Evolutionary conservation across 2,797 vertebrate species (phyloP).

Genomic region (Notamacropus eugenii): DNA sequence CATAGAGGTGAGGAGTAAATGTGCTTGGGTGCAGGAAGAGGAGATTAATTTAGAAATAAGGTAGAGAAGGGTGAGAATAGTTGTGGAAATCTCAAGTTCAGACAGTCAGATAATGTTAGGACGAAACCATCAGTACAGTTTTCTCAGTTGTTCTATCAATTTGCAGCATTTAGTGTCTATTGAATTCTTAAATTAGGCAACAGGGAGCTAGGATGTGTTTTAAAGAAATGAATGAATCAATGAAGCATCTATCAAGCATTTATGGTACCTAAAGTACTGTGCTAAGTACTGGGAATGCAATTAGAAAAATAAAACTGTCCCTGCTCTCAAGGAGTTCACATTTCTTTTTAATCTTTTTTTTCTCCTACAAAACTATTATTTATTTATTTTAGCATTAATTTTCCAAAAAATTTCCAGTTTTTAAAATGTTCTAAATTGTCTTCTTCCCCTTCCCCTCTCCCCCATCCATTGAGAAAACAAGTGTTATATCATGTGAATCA

Average conservation of each 20-base stretch:
- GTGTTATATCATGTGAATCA: neutral
- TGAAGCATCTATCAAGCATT: neutral
- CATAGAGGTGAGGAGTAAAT: neutral
- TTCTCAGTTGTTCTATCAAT: neutral
- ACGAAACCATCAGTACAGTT: neutral
- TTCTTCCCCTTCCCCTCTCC: neutral
- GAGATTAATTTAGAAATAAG: constrained; percentile 8
- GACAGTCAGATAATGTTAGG: neutral
- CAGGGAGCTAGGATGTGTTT: constrained; percentile 11
- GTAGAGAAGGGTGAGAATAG: neutral
- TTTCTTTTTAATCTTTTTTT: neutral
- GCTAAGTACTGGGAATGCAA: neutral
- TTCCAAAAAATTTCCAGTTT: neutral
- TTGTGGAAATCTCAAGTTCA: neutral
- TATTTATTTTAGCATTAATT: neutral
- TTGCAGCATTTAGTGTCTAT: neutral
- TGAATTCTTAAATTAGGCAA: constrained; percentile 20
- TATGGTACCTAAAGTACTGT: neutral
- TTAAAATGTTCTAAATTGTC: neutral
- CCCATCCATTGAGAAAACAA: neutral
- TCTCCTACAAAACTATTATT: neutral
- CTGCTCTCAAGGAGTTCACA: neutral
- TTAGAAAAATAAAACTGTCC: neutral
- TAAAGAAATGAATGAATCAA: neutral
- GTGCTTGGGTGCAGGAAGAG: neutral